phyloP scores from a whole-genome alignment of 2,797 vertebrate genomes.

The Argyrosomus regius region DNA sequence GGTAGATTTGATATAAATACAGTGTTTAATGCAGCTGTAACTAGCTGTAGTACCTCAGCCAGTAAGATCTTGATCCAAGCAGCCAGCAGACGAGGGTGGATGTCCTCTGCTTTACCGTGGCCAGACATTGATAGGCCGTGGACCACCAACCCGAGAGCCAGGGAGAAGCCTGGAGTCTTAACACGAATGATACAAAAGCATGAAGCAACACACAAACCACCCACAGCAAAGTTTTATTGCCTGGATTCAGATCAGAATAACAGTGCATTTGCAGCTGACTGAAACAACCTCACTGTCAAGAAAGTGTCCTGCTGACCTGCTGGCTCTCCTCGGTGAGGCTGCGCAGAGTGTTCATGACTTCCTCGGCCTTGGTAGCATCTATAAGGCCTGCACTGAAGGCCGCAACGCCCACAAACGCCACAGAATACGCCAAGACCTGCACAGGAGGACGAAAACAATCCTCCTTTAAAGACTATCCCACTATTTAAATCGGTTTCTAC shows the following conservation, averaged over 20 bases:
- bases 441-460: neutral
- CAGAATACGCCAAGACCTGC: conserved; percentile 92
- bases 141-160: conserved; percentile 90
- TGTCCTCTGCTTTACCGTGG: conserved; percentile 93
- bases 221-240: neutral
- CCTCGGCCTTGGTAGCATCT: conserved; percentile 89
- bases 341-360: conserved; percentile 88
- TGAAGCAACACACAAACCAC: neutral
- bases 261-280: neutral
- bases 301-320: conserved; percentile 86
- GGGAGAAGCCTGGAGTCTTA: conserved; percentile 92
- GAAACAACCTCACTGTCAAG: neutral
- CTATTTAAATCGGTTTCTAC: neutral
- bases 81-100: conserved; percentile 88
- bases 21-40: neutral
- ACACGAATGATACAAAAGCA: conserved; percentile 18
- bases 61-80: conserved; percentile 94
- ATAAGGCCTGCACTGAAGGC: conserved; percentile 91
- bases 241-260: no score
- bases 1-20: neutral
- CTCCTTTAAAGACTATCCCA: neutral
- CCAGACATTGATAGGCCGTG: conserved; percentile 91
- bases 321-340: conserved; percentile 91
- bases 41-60: conserved; percentile 86
- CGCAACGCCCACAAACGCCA: conserved; percentile 89